Percentiles rank a stretch among this genome's conserved stretches.
Evolutionary conservation across 2,888 invertebrate species (phyloP).

Genomic region (Diplolepis rosae): DNA sequence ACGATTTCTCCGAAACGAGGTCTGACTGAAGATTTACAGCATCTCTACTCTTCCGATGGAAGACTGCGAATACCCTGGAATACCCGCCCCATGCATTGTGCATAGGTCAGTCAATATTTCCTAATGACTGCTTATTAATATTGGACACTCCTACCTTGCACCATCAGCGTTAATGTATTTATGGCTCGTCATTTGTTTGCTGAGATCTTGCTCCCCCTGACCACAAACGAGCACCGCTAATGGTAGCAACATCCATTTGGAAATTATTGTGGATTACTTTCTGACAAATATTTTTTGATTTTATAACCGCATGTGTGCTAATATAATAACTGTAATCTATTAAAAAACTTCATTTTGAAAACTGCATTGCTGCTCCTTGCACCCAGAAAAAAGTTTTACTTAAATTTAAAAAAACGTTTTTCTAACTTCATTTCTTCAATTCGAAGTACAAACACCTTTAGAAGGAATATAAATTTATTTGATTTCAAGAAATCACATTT

Average conservation of each 20-base stretch:
- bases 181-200: constrained; percentile 55
- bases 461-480: too few relatives aligned
- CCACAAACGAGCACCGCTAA: neutral
- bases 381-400: neutral
- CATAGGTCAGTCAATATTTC: constrained; percentile 50
- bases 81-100: constrained; percentile 49
- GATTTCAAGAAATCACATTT: too few relatives aligned
- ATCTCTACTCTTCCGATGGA: neutral
- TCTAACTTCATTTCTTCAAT: too few relatives aligned
- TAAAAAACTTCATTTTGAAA: neutral
- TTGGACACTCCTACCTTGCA: constrained; percentile 55
- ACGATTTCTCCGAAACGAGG: constrained; percentile 45
- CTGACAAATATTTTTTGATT: neutral
- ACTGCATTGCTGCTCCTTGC: neutral
- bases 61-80: constrained; percentile 44
- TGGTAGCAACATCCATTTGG: neutral
- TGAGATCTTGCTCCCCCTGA: constrained; percentile 32
- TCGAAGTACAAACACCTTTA: too few relatives aligned
- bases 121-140: constrained; percentile 62
- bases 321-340: neutral
- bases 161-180: constrained; percentile 52
- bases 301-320: neutral
- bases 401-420: too few relatives aligned
- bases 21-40: neutral
- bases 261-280: neutral